Conservation (phyloP, 2,888 invertebrate genomes). For the Lampropteryx suffumata region DNA sequence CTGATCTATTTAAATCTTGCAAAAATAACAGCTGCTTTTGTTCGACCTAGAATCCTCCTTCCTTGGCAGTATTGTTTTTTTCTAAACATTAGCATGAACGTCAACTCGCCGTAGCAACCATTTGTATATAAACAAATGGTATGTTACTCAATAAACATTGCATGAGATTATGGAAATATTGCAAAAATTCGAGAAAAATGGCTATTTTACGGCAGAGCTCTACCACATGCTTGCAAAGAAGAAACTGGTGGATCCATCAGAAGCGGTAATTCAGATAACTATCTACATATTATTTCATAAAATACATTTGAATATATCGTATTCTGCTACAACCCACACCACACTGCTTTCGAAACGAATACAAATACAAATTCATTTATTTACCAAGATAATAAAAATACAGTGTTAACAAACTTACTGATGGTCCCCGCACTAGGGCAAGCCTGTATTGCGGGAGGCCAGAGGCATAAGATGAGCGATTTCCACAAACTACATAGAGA, state of each 20-base stretch:
- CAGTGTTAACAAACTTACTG: too few species aligned
- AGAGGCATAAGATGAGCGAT: too few species aligned
- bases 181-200: conserved; percentile 68
- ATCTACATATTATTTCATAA: too few species aligned
- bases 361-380: too few species aligned
- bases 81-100: neutral
- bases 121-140: conserved; percentile 44
- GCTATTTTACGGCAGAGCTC: conserved; percentile 69
- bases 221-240: conserved; percentile 68
- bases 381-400: too few species aligned
- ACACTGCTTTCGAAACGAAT: too few species aligned
- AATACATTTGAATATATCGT: too few species aligned
- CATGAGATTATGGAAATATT: conserved; percentile 64
- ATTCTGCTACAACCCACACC: too few species aligned
- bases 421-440: too few species aligned
- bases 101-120: conserved; percentile 38
- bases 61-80: neutral
- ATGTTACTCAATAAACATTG: conserved; percentile 24
- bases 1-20: too few species aligned
- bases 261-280: conserved; percentile 49
- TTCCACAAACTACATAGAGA: too few species aligned
- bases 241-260: conserved; percentile 48
- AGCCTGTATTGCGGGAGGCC: too few species aligned
- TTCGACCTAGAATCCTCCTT: conserved; percentile 9
- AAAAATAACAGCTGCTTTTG: neutral